phyloP scores from a whole-genome alignment of 2,113 vertebrate species.

The Suricata suricatta region DNA sequence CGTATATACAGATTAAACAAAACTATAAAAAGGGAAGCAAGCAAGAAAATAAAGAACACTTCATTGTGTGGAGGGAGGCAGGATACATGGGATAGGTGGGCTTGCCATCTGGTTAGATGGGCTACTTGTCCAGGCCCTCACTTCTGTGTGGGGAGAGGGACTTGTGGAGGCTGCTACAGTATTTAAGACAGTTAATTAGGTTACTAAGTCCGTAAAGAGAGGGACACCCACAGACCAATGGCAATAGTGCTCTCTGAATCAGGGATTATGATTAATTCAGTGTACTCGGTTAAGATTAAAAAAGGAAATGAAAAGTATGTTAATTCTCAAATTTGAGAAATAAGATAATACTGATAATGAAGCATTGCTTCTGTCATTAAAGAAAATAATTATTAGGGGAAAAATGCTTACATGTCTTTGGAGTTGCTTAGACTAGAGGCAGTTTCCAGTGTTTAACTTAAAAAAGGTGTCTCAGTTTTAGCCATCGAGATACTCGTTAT shows the following conservation, averaged over 20 bases:
- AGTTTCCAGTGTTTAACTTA: slow-evolving; percentile 16
- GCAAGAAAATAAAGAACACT: neutral
- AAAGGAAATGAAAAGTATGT: neutral
- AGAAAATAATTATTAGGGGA: neutral
- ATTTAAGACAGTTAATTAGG: neutral
- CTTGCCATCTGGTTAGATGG: neutral
- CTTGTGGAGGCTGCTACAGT: neutral
- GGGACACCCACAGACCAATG: neutral
- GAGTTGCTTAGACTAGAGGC: neutral
- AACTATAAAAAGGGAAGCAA: neutral
- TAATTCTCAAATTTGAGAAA: neutral
- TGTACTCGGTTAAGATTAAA: neutral
- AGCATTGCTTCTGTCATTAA: neutral
- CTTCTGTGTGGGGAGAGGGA: neutral
- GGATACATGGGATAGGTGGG: neutral
- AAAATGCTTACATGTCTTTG: neutral
- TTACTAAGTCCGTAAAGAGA: neutral
- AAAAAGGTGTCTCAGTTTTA: neutral
- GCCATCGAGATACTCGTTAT: neutral
- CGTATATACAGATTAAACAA: neutral
- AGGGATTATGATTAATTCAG: neutral
- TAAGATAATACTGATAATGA: neutral
- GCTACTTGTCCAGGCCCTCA: neutral
- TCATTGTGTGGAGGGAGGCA: neutral
- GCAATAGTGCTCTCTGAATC: neutral